Percentiles rank a stretch among this genome's conserved stretches.
phyloP scores from a whole-genome alignment of 2,888 invertebrate genomes.

The Drosophila fungiperda region DNA sequence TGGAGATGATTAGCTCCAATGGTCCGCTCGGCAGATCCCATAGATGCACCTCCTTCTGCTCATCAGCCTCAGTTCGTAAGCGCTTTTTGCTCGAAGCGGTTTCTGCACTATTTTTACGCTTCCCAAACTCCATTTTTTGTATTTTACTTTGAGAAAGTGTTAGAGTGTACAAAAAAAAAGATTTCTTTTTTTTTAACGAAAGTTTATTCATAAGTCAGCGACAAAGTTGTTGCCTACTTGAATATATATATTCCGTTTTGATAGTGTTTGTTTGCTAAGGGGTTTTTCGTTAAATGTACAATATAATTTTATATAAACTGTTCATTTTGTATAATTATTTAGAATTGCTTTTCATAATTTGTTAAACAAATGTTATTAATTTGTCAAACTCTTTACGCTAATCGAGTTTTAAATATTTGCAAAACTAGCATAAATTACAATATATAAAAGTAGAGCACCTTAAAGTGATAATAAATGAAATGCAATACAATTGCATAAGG shows the following conservation, averaged over 20 bases:
- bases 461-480: conserved; percentile 38
- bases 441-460: conserved; percentile 55
- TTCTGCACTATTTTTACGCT: conserved; percentile 12
- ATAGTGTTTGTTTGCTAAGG: not conserved
- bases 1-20: conserved; percentile 30
- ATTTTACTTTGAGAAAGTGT: not conserved
- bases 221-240: conserved; percentile 26
- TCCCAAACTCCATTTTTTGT: conserved; percentile 12
- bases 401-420: conserved; percentile 26
- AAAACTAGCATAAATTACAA: conserved; percentile 15
- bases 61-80: not conserved
- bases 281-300: conserved; percentile 26
- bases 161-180: not conserved
- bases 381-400: conserved; percentile 14
- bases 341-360: conserved; percentile 49
- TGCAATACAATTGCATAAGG: conserved; percentile 18
- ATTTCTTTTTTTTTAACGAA: conserved; percentile 10
- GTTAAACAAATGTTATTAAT: conserved; percentile 45
- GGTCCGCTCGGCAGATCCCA: conserved; percentile 39
- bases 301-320: conserved; percentile 25
- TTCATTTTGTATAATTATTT: conserved; percentile 20
- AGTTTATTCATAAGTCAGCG: conserved; percentile 17
- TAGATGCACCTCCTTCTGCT: not conserved
- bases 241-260: conserved; percentile 12
- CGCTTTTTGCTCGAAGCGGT: conserved; percentile 6